Evolutionary conservation across 2,113 vertebrate species (phyloP).

Genomic region (Desmodus rotundus): DNA sequence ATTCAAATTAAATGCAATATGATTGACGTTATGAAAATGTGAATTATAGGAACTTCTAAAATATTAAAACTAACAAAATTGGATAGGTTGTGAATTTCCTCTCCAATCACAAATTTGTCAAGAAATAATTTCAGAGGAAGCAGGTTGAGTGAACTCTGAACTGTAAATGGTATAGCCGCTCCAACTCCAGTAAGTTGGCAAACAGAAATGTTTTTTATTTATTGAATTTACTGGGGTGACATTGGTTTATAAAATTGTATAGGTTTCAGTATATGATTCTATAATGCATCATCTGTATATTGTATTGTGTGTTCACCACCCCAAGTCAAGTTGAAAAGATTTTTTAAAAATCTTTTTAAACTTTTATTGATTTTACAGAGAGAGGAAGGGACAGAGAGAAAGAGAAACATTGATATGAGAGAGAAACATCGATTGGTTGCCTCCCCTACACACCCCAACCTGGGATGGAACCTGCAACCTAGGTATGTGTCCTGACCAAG

Average conservation of each 20-base stretch:
- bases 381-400: no score
- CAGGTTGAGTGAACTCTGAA: background rate
- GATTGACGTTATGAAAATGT: background rate
- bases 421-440: no score
- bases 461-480: no score
- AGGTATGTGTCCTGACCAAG: no score
- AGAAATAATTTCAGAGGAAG: background rate
- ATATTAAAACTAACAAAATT: background rate
- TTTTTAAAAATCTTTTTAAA: no score
- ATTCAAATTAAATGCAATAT: background rate
- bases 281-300: background rate
- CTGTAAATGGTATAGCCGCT: background rate
- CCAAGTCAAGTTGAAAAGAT: background rate
- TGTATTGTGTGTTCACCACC: background rate
- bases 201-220: no score
- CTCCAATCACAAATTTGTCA: background rate
- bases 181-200: background rate
- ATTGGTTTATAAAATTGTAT: background rate
- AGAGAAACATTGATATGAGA: no score
- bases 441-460: no score
- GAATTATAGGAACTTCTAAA: background rate
- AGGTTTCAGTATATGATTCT: background rate
- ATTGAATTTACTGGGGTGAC: no score
- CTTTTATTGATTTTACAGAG: no score
- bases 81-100: background rate